Conservation (phyloP, 2,797 vertebrate species). For the Sebastes kiyomatsui region DNA sequence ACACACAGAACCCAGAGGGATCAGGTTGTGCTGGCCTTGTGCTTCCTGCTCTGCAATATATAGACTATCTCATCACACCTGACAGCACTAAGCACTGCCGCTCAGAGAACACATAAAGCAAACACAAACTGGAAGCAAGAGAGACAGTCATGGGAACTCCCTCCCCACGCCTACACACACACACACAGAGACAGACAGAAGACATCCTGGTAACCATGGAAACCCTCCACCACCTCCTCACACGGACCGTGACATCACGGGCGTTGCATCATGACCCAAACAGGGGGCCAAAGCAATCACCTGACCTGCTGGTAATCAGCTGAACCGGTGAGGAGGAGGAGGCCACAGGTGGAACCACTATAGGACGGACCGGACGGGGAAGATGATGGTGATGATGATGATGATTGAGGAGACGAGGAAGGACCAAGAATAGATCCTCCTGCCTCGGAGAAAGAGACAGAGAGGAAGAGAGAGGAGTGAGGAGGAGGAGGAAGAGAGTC, state of each 20-base stretch:
- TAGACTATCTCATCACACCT: slow-evolving; percentile 51
- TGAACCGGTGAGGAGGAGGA: slow-evolving; percentile 38
- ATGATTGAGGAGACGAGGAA: slow-evolving; percentile 39
- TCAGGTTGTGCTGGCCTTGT: slow-evolving; percentile 68
- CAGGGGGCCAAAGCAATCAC: slow-evolving; percentile 22
- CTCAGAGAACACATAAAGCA: slow-evolving; percentile 4
- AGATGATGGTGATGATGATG: slow-evolving; percentile 28
- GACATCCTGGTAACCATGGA: slow-evolving; percentile 78
- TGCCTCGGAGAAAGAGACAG: slow-evolving; percentile 29
- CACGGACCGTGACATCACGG: slow-evolving; percentile 64
- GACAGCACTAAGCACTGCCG: slow-evolving; percentile 18
- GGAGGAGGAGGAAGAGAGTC: slow-evolving; percentile 14
- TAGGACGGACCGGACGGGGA: not conserved
- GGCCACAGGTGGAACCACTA: slow-evolving; percentile 31
- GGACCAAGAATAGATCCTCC: slow-evolving; percentile 66
- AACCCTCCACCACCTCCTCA: slow-evolving; percentile 65
- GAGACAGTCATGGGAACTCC: slow-evolving; percentile 54
- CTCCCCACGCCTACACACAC: slow-evolving; percentile 20
- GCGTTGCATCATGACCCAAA: slow-evolving; percentile 67
- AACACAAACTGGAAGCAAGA: slow-evolving; percentile 32
- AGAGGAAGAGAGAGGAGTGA: slow-evolving; percentile 18
- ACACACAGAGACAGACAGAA: slow-evolving; percentile 2
- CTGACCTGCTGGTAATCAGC: slow-evolving; percentile 23
- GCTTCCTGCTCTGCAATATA: slow-evolving; percentile 58
- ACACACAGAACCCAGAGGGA: slow-evolving; percentile 38